Evolutionary conservation across 1,140 invertebrate species (phyloP).

Genomic region (Bombus cullumanus): DNA sequence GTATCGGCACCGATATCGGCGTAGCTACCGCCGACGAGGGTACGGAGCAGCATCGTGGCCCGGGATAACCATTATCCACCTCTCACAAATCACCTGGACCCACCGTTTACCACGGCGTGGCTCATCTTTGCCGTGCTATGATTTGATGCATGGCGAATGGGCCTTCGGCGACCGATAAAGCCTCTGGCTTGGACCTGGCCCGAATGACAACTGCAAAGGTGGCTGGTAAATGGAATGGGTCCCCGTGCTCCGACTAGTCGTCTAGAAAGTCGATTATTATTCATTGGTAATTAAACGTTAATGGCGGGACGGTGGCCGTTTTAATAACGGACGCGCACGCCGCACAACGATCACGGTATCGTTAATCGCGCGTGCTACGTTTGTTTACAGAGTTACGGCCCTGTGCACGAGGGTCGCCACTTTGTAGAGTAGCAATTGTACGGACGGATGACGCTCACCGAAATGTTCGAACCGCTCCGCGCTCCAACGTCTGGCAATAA

Average conservation of each 20-base stretch:
- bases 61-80: slow-evolving; percentile 76
- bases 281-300: slow-evolving; percentile 31
- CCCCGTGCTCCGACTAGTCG: not conserved
- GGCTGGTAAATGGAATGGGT: not conserved
- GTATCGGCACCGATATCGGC: slow-evolving; percentile 46
- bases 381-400: not conserved
- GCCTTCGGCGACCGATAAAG: not conserved
- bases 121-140: slow-evolving; percentile 50
- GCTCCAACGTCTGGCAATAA: not conserved
- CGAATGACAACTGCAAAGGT: not conserved
- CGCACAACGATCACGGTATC: not conserved
- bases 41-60: slow-evolving; percentile 66
- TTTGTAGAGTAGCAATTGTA: not conserved
- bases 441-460: no score
- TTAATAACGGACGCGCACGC: not conserved
- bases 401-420: not conserved
- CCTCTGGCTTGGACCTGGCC: not conserved
- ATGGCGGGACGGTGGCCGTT: not conserved
- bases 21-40: slow-evolving; percentile 45
- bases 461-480: not conserved
- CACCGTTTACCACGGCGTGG: slow-evolving; percentile 56
- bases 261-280: slow-evolving; percentile 11
- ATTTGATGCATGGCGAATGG: slow-evolving; percentile 15
- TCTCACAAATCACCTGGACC: slow-evolving; percentile 81
- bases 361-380: slow-evolving; percentile 4